Percentiles rank a stretch among this genome's conserved stretches.
These are phyloP conservation scores for Anguilla pacifica DNA, from an alignment of 2,797 vertebrate genomes.

Conservation along the genomic window DNA sequence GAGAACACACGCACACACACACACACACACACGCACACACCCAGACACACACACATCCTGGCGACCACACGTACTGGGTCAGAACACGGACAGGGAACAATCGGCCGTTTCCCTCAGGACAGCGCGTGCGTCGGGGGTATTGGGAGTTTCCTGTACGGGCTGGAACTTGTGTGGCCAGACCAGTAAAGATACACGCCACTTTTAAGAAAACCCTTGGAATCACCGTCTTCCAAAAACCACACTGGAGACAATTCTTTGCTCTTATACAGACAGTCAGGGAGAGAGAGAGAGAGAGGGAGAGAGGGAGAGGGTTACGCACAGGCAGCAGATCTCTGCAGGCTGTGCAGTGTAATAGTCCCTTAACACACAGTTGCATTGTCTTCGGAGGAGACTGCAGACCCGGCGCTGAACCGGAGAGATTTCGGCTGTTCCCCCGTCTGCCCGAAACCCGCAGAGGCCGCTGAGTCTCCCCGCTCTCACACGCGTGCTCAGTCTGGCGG, in stretches of 20 bases:
- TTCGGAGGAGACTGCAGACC: background rate
- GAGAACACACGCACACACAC: no score
- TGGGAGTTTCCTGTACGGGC: background rate
- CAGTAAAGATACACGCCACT: background rate
- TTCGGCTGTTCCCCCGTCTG: background rate
- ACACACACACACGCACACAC: no score
- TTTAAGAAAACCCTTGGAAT: background rate
- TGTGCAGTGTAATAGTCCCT: no score
- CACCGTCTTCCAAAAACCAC: background rate
- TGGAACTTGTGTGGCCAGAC: background rate
- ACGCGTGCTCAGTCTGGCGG: background rate
- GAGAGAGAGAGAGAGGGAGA: background rate
- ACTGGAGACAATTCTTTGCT: background rate
- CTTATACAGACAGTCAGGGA: background rate
- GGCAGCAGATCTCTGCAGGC: background rate
- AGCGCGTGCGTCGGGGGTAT: background rate
- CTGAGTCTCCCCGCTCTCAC: background rate
- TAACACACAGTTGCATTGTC: background rate
- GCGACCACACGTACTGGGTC: constrained; percentile 74
- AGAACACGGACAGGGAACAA: constrained; percentile 42
- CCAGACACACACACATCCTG: constrained; percentile 55
- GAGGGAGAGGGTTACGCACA: background rate
- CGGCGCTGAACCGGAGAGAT: background rate
- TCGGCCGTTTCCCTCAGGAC: constrained; percentile 26
- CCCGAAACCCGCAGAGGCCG: background rate